phyloP scores from a whole-genome alignment of 2,888 invertebrate genomes.

The Lucinisca nassula region DNA sequence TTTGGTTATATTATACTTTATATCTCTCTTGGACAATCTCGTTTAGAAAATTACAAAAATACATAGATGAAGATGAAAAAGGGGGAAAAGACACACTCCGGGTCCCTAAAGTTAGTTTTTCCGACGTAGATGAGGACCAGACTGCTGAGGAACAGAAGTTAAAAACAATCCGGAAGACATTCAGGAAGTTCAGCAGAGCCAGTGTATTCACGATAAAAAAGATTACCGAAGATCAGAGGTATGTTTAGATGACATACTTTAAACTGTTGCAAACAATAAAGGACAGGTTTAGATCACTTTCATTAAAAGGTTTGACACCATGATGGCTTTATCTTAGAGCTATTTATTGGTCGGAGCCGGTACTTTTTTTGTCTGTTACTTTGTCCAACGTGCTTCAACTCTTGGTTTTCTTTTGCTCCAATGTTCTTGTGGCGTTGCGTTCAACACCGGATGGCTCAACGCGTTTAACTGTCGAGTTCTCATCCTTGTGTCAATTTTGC shows the following conservation, averaged over 20 bases:
- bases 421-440: too few species aligned
- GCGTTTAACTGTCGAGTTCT: too few species aligned
- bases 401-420: not conserved
- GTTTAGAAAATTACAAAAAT: conserved; percentile 73
- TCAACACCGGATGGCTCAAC: too few species aligned
- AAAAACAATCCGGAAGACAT: conserved; percentile 37
- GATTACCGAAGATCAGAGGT: conserved; percentile 61
- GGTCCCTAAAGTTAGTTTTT: not conserved
- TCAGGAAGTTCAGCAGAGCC: conserved; percentile 56
- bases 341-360: not conserved
- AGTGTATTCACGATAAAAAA: conserved; percentile 64
- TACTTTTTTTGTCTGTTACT: not conserved
- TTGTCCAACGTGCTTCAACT: not conserved
- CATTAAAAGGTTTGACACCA: not conserved
- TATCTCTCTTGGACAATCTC: too few species aligned
- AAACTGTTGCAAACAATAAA: too few species aligned
- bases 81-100: conserved; percentile 16
- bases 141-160: conserved; percentile 30
- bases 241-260: too few species aligned
- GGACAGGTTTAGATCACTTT: not conserved
- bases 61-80: conserved; percentile 69
- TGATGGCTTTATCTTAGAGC: not conserved
- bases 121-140: conserved; percentile 9
- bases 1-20: not conserved
- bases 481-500: too few species aligned